Percentiles rank a stretch among this genome's conserved stretches.
Evolutionary conservation across 1,140 invertebrate genomes (phyloP).

Genomic region (Ips typographus): DNA sequence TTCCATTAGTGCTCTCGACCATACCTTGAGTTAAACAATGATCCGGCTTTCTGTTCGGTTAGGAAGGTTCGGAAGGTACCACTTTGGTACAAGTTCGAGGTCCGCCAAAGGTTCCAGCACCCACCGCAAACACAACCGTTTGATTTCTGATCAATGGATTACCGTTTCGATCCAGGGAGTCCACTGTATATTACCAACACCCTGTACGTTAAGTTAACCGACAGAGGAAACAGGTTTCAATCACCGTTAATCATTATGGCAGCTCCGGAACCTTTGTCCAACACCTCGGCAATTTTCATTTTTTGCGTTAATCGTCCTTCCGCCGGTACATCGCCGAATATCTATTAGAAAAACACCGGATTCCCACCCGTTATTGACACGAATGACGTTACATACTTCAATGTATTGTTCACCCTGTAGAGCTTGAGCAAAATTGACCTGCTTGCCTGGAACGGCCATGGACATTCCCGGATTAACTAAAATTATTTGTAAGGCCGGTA

Average conservation of each 20-base stretch:
- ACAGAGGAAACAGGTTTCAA: too few relatives aligned
- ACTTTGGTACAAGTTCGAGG: constrained; percentile 68
- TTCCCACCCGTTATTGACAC: too few relatives aligned
- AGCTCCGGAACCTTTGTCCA: constrained; percentile 93
- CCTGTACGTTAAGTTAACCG: too few relatives aligned
- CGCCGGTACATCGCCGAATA: constrained; percentile 62
- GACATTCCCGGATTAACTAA: constrained; percentile 56
- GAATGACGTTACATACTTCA: constrained; percentile 61
- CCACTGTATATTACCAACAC: constrained; percentile 57
- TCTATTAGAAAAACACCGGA: constrained; percentile 6
- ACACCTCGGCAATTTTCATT: constrained; percentile 73
- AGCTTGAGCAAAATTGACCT: constrained; percentile 75
- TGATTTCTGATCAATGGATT: constrained; percentile 66
- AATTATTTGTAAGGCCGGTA: constrained; percentile 71
- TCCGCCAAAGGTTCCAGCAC: constrained; percentile 87
- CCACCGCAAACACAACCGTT: constrained; percentile 75
- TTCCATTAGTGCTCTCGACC: too few relatives aligned
- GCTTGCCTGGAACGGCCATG: constrained; percentile 65
- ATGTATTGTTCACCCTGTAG: constrained; percentile 96
- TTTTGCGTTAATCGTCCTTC: constrained; percentile 70
- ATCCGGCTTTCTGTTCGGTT: constrained; percentile 79
- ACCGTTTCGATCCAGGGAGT: constrained; percentile 70
- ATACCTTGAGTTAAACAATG: constrained; percentile 62
- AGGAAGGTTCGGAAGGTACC: constrained; percentile 62
- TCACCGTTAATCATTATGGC: constrained; percentile 78